Percentiles rank a stretch among this genome's conserved stretches.
Conservation (phyloP, 2,888 invertebrate species). For the Rotaria macrura region DNA sequence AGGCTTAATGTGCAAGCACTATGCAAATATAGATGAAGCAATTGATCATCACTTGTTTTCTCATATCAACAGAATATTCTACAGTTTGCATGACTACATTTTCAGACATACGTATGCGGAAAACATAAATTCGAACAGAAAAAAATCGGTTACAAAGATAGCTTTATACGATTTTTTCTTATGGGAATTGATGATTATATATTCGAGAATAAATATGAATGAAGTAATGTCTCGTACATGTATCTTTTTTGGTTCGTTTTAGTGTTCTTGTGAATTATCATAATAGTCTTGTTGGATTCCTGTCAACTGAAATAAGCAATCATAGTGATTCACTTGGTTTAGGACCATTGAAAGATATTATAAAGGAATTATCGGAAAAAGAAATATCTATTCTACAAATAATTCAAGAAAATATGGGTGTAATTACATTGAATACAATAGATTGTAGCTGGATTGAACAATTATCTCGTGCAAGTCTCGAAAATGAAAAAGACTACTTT, state of each 20-base stretch:
- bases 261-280: background rate
- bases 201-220: too few species aligned
- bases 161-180: too few species aligned
- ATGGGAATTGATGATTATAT: too few species aligned
- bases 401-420: background rate
- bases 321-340: background rate
- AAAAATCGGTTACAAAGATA: too few species aligned
- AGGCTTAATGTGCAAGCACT: too few species aligned
- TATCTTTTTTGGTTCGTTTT: background rate
- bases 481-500: constrained; percentile 1
- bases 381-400: background rate
- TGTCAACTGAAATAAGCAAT: background rate
- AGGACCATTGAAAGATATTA: background rate
- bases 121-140: too few species aligned
- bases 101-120: too few species aligned
- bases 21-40: too few species aligned
- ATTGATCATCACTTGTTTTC: too few species aligned
- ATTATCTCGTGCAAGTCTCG: background rate
- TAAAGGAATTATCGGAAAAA: background rate
- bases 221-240: background rate
- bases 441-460: background rate
- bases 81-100: too few species aligned
- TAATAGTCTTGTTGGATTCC: background rate
- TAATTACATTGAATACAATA: background rate
- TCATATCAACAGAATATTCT: too few species aligned